Percentiles rank a stretch among this genome's conserved stretches.
These are phyloP conservation scores for Aphrophora alni DNA, from an alignment of 2,888 invertebrate species.

Conservation along the genomic window DNA sequence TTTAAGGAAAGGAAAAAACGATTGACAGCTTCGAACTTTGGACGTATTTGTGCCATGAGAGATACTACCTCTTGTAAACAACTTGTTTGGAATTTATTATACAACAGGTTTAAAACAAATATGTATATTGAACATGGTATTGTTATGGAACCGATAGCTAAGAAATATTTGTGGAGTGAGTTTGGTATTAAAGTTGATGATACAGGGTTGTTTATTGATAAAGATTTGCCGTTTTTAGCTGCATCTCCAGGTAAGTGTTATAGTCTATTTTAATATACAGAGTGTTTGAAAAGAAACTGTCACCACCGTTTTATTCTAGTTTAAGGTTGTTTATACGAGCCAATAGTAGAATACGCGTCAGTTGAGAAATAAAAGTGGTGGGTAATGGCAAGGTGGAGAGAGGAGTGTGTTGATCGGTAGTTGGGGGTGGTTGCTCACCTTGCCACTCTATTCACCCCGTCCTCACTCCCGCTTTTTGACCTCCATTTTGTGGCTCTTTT, in stretches of 20 bases:
- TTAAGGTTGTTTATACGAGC: background rate
- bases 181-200: slow-evolving; percentile 20
- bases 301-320: background rate
- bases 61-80: background rate
- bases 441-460: no score
- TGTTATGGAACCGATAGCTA: background rate
- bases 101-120: slow-evolving; percentile 2
- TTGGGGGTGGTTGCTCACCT: no score
- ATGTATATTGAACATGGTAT: slow-evolving; percentile 19
- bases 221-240: slow-evolving; percentile 35
- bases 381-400: no score
- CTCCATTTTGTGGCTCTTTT: no score
- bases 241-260: slow-evolving; percentile 31
- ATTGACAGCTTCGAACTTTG: slow-evolving; percentile 23
- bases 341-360: no score
- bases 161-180: background rate
- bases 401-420: no score
- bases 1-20: slow-evolving; percentile 23
- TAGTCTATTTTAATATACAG: no score
- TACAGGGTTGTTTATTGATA: slow-evolving; percentile 33
- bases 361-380: no score
- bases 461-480: no score
- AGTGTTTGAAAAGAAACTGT: no score
- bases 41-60: slow-evolving; percentile 10
- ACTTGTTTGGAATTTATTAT: slow-evolving; percentile 13